Conservation (phyloP, 37 sponge, comb jelly and placozoan species). For the Cliona cf. orientalis region DNA sequence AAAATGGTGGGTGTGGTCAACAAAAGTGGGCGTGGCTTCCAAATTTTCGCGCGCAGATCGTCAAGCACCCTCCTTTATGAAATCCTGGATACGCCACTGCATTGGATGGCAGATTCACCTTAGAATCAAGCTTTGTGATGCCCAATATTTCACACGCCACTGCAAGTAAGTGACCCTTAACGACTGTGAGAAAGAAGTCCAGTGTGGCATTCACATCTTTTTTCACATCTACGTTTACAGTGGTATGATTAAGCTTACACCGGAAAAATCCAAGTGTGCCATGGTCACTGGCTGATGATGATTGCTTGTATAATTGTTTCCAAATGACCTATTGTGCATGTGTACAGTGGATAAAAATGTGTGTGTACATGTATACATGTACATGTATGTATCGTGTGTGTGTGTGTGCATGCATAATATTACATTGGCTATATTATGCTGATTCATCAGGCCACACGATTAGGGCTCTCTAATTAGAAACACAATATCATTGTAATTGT, state of each 20-base stretch:
- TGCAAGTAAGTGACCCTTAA: constrained; percentile 29
- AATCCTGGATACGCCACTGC: no score
- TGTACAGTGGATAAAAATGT: background rate
- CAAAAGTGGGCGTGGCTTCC: no score
- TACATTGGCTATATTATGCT: background rate
- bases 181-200: background rate
- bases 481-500: background rate
- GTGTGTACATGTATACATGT: background rate
- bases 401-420: background rate
- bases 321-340: constrained; percentile 18
- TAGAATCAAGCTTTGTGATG: constrained; percentile 11
- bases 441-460: background rate
- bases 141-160: constrained; percentile 8
- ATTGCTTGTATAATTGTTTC: constrained; percentile 11
- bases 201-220: no score
- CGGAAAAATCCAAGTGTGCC: constrained; percentile 20
- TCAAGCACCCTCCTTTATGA: no score
- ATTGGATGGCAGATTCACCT: background rate
- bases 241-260: no score
- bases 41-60: no score
- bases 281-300: constrained; percentile 21
- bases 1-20: no score
- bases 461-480: background rate
- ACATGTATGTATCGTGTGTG: no score
- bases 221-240: background rate